Evolutionary conservation across 2,797 vertebrate genomes (phyloP).

Genomic region (Heterohyrax brucei): DNA sequence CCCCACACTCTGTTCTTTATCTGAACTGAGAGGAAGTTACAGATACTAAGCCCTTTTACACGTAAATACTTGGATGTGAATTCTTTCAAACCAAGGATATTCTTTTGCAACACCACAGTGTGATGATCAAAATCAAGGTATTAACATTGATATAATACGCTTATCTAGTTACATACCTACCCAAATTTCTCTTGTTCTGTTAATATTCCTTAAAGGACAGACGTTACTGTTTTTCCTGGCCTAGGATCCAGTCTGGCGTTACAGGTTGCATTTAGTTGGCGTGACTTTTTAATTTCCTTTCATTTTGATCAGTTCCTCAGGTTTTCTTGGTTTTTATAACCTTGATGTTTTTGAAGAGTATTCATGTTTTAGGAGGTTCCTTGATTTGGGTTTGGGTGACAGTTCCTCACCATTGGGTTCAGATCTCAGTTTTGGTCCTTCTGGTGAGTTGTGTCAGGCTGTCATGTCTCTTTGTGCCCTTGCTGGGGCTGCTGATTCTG

Average conservation of each 20-base stretch:
- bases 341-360: not conserved
- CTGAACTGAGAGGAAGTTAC: not conserved
- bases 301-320: not conserved
- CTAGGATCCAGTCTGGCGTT: accelerated
- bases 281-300: not conserved
- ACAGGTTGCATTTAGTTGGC: not conserved
- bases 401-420: not conserved
- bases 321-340: not conserved
- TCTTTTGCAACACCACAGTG: too few relatives aligned
- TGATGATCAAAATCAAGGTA: not conserved
- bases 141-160: accelerated
- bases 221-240: not conserved
- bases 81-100: not conserved
- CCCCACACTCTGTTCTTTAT: accelerated
- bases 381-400: not conserved
- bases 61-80: too few relatives aligned
- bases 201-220: too few relatives aligned
- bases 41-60: not conserved
- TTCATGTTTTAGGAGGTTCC: not conserved
- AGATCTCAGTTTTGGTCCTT: not conserved
- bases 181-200: not conserved
- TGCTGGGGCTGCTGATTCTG: not conserved
- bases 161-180: accelerated
- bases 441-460: accelerated
- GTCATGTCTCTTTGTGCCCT: not conserved